Conservation (phyloP, 1,140 invertebrate species). For the Odontomachus brunneus region DNA sequence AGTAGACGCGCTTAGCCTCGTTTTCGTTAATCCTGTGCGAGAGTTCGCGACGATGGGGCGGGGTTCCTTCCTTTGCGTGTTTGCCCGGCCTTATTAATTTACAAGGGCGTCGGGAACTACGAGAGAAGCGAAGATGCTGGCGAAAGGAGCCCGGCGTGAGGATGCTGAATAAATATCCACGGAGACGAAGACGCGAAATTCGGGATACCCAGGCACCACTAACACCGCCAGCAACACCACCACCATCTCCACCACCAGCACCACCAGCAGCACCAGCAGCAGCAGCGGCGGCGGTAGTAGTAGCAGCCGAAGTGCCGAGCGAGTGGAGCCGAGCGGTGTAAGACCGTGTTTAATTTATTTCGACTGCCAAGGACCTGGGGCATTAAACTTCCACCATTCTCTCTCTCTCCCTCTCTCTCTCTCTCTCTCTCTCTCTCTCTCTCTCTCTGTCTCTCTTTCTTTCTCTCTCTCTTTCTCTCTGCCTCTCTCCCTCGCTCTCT, state of each 20-base stretch:
- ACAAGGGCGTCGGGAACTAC: slow-evolving; percentile 60
- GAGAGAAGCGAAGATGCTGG: slow-evolving; percentile 26
- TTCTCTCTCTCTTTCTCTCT: slow-evolving; percentile 64
- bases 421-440: slow-evolving; percentile 65
- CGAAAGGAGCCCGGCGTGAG: slow-evolving; percentile 25
- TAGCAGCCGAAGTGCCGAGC: slow-evolving; percentile 34
- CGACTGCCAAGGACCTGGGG: slow-evolving; percentile 67
- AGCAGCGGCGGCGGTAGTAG: neutral
- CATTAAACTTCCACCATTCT: slow-evolving; percentile 75
- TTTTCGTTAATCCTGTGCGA: slow-evolving; percentile 62
- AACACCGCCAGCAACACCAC: too few relatives aligned
- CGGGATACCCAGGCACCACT: slow-evolving; percentile 55
- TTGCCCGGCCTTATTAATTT: slow-evolving; percentile 77
- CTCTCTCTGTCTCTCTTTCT: slow-evolving; percentile 64
- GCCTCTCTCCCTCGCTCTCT: slow-evolving; percentile 63
- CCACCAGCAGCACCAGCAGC: neutral
- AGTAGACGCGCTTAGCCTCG: slow-evolving; percentile 43
- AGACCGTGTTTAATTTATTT: slow-evolving; percentile 79
- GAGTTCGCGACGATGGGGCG: slow-evolving; percentile 38
- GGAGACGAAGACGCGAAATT: slow-evolving; percentile 71
- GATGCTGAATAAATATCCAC: slow-evolving; percentile 74
- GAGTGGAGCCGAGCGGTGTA: slow-evolving; percentile 64
- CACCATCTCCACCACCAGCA: too few relatives aligned
- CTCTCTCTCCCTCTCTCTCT: slow-evolving; percentile 63
- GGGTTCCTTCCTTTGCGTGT: slow-evolving; percentile 65